Base-by-base conservation (phyloP, 53 echinoderm and acorn worm genomes). In the Echinometra lucunter region DNA sequence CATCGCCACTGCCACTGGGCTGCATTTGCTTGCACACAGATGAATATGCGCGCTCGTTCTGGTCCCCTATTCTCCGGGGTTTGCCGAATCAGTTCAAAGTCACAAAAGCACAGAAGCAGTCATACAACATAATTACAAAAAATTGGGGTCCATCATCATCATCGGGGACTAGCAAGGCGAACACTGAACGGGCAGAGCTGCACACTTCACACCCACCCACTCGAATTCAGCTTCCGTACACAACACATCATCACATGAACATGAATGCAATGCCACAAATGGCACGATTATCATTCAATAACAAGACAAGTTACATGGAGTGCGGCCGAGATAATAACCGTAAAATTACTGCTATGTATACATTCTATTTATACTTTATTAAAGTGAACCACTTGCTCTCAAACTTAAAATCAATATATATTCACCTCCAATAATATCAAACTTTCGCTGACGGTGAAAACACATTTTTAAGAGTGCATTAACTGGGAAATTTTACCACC, bases 391-490 rank as follows among this genome's bases (percentile, higher is more conserved):
- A 44, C 17, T 63, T 70, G 30, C 32, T 18, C 40, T 67, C 66
- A 45, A 44, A 30, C 6, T 49, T 13, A 11, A 12, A 49, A 85
- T 11, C 53, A 28, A 85, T 49, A 47, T 30, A 85, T 53, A 49
- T 30, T 85, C 19, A 85, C 85, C 85, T 85, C 49, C n/a, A 19
- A 85, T n/a, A 85, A 28, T 28, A 85, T 47, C 85, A 85, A 85
- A 30, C 47, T 47, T 45, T 85, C 27, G 47, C 1, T 67, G 45
- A 42, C 19, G 28, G 60, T 10, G 44, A 92, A 92, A 55, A 55
- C 56, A 56, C 56, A 78, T 92, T 45, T 78, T 57, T 35, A 45
- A 78, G 74, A 53, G 32, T 7, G 37, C 66, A 44, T 42, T 63
- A 66, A 13, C 44, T 25, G 37, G 40, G 63, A 44, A 44, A 66